A percentile compares a stretch with the other conserved stretches of the same genome.
Conservation (phyloP, 1,140 invertebrate species). For the Brachionus angularis region DNA sequence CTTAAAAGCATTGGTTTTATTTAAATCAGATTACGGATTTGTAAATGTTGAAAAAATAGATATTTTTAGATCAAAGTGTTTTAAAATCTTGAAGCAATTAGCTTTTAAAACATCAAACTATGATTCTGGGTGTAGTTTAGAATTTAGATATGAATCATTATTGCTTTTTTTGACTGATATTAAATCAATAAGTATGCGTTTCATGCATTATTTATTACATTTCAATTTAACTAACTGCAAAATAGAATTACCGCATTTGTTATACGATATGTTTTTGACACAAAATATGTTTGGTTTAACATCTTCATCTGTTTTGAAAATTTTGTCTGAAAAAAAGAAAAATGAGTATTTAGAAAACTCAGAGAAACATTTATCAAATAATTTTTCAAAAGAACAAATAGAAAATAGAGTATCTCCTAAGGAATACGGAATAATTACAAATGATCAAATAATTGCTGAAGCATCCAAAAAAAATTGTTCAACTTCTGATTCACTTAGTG, state of each 20-base stretch:
- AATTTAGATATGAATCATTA: constrained; percentile 10
- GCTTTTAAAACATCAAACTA: neutral
- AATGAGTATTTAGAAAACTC: too few relatives aligned
- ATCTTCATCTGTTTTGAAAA: neutral
- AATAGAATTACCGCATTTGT: neutral
- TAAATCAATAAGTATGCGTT: constrained; percentile 30
- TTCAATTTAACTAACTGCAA: neutral
- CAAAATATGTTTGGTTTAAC: constrained; percentile 23
- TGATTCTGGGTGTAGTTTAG: too few relatives aligned
- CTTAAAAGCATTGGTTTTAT: neutral
- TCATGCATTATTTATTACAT: constrained; percentile 31
- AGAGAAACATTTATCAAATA: too few relatives aligned
- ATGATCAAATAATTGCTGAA: too few relatives aligned
- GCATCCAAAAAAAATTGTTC: too few relatives aligned
- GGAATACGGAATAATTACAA: too few relatives aligned
- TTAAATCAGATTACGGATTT: constrained; percentile 20
- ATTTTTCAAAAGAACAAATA: too few relatives aligned
- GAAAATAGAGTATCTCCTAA: too few relatives aligned
- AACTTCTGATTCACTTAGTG: too few relatives aligned
- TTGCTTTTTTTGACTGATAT: neutral
- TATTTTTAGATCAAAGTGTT: neutral
- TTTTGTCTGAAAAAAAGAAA: neutral
- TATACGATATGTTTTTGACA: constrained; percentile 28
- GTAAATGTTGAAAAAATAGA: constrained; percentile 28
- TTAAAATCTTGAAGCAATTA: neutral